A percentile compares a stretch with the other conserved stretches of the same genome.
Conservation (phyloP, 2,888 invertebrate genomes). For the Stenodema calcarata region DNA sequence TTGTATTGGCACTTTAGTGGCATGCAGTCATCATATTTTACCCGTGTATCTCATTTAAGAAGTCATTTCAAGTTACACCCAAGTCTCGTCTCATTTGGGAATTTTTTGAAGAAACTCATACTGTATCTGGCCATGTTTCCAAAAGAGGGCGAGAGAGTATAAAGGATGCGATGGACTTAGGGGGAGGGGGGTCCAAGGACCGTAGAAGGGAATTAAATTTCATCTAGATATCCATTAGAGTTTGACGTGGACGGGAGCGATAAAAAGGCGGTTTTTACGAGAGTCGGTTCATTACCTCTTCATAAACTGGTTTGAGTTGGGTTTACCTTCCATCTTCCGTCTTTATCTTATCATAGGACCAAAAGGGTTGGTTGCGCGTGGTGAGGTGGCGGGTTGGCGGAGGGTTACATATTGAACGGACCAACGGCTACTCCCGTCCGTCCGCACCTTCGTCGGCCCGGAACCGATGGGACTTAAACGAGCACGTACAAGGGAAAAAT, state of each 20-base stretch:
- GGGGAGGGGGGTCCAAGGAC: neutral
- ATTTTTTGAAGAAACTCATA: neutral
- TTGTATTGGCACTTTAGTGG: no score
- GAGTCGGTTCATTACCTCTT: slow-evolving; percentile 45
- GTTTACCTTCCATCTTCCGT: slow-evolving; percentile 4
- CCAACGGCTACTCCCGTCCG: neutral
- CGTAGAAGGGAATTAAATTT: slow-evolving; percentile 16
- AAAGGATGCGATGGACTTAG: neutral
- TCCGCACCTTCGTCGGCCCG: neutral
- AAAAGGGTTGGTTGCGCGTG: neutral
- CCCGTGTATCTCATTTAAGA: no score
- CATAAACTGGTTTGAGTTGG: slow-evolving; percentile 38
- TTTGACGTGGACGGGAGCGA: slow-evolving; percentile 22
- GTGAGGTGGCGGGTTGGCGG: neutral
- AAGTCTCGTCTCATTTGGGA: neutral
- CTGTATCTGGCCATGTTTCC: neutral
- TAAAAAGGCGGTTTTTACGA: slow-evolving; percentile 39
- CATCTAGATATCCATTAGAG: slow-evolving; percentile 32
- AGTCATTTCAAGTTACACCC: neutral
- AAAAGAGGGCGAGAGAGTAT: neutral
- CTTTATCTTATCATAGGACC: slow-evolving; percentile 17
- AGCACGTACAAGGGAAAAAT: neutral
- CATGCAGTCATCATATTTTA: no score
- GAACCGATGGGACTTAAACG: neutral
- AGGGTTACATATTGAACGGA: neutral